A percentile compares a stretch with the other conserved stretches of the same genome.
These are phyloP conservation scores for Diabrotica balteata DNA, from an alignment of 2,888 invertebrate genomes.

Conservation along the genomic window DNA sequence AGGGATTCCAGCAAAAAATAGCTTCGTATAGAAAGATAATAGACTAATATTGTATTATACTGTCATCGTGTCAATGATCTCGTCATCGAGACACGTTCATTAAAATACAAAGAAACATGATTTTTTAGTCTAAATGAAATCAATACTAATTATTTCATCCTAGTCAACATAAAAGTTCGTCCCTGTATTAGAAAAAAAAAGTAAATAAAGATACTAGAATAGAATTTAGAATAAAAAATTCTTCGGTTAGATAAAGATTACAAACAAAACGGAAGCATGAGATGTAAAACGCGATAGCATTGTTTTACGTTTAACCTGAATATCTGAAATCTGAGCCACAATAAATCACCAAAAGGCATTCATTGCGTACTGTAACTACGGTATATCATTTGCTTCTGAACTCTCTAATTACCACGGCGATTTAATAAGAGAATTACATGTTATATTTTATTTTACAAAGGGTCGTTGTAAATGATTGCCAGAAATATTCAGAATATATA, in stretches of 20 bases:
- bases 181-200: not conserved
- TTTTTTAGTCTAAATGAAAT: too few relatives aligned
- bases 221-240: slow-evolving; percentile 2
- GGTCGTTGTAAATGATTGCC: too few relatives aligned
- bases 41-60: too few relatives aligned
- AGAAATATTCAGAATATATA: too few relatives aligned
- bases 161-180: not conserved
- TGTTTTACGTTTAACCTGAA: slow-evolving; percentile 40
- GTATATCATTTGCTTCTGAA: not conserved
- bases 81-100: too few relatives aligned
- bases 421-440: slow-evolving; percentile 2
- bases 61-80: too few relatives aligned
- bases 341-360: slow-evolving; percentile 33
- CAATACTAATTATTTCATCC: too few relatives aligned
- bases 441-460: not conserved
- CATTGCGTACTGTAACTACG: not conserved
- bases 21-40: too few relatives aligned
- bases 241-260: slow-evolving; percentile 19
- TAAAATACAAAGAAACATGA: too few relatives aligned
- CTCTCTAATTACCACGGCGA: not conserved
- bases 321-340: slow-evolving; percentile 38
- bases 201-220: not conserved
- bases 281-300: slow-evolving; percentile 40
- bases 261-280: slow-evolving; percentile 39
- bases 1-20: too few relatives aligned